Base-by-base conservation (phyloP, 2,888 invertebrate genomes). In the Phragmatobia fuliginosa region DNA sequence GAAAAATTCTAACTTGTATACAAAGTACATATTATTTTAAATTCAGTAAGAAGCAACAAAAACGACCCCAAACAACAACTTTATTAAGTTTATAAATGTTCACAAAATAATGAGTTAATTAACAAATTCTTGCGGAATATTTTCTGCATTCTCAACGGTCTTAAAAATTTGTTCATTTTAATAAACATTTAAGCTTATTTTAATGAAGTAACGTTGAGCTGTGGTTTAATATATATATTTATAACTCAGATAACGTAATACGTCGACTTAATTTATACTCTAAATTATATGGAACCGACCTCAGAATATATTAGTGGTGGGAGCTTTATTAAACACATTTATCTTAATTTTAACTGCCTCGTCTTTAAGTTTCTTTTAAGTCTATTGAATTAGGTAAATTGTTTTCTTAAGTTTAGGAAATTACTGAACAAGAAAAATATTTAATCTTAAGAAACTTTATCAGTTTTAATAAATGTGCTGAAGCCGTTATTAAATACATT, bases 271-370 rank as follows among this genome's bases (percentile, higher is more conserved):
- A 87, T 87, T 88, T 87, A 88, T 85, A 78, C 82, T 77, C 74
- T 83, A 80, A 84, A 85, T 86, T 83, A 81, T 77, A 76, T 80
- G 72, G 74, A 60, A 70, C 76, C 79, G 78, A 76, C 79, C 75
- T 70, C 68, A 66, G 79, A 81, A 82, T 81, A 84, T 80, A 82
- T 79, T 78, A 78, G 66, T 73, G 67, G 73, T 62, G 56, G 75
- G 70, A 81, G 76, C 74, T 81, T 85, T 87, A 87, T 86, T 84
- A 87, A 84, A 84, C 72, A 72, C 85, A 83, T 88, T 87, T 84
- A 84, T 87, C 87, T 87, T 85, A 85, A 87, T 85, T 83, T 82
- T 80, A 77, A 83, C 76, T 84, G 77, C 78, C 68, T 74, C 72
- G 66, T 62, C 49, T 71, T 62, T 77, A 71, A 75, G 75, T 77